phyloP scores from a whole-genome alignment of 64 coral and sea anemone genomes.

The Stichodactyla mertensii region DNA sequence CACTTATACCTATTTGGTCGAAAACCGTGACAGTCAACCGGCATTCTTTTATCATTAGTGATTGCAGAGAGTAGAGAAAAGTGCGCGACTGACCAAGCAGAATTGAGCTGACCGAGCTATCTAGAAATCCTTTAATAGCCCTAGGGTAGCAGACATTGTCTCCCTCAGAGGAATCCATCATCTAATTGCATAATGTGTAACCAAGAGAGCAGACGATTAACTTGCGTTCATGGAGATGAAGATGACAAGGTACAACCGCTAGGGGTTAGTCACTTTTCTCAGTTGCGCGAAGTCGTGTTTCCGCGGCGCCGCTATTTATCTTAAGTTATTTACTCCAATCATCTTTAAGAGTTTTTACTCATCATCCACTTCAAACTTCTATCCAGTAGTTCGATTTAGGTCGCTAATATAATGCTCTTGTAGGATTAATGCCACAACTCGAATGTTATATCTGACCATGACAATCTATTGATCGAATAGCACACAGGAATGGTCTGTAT shows the following conservation, averaged over 20 bases:
- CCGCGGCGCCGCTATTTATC: neutral
- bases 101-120: constrained; percentile 10
- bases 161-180: constrained; percentile 25
- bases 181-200: constrained; percentile 18
- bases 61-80: neutral
- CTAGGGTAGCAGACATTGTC: constrained; percentile 17
- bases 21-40: constrained; percentile 13
- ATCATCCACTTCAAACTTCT: constrained; percentile 33
- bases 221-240: constrained; percentile 19
- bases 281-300: neutral
- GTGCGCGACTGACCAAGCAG: neutral
- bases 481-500: constrained; percentile 7
- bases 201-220: constrained; percentile 3
- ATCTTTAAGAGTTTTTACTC: constrained; percentile 23
- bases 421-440: constrained; percentile 2
- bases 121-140: constrained; percentile 9
- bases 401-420: constrained; percentile 16
- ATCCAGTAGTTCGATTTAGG: constrained; percentile 18
- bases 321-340: neutral
- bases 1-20: neutral
- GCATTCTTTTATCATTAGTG: constrained; percentile 18
- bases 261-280: constrained; percentile 7
- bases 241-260: neutral
- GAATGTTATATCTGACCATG: neutral
- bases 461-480: constrained; percentile 5